Evolutionary conservation across 1,140 invertebrate species (phyloP).

Genomic region (Gryon sp.): DNA sequence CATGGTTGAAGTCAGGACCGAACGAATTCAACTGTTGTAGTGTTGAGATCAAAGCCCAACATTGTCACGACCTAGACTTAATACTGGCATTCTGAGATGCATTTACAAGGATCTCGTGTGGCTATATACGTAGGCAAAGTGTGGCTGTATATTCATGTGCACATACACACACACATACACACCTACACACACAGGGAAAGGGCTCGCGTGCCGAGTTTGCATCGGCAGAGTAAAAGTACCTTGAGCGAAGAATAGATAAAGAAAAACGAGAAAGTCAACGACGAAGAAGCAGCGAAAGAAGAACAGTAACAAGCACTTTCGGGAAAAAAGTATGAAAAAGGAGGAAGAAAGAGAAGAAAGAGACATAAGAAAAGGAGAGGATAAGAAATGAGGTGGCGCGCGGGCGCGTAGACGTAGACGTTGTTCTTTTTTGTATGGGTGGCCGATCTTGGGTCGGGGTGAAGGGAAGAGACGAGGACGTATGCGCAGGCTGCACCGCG

Average conservation of each 20-base stretch:
- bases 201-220: conserved; percentile 23
- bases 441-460: conserved; percentile 32
- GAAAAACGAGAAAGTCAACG: not conserved
- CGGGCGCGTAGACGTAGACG: conserved; percentile 1
- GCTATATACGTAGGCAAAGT: conserved; percentile 18
- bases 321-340: not conserved
- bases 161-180: conserved; percentile 18
- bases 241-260: not conserved
- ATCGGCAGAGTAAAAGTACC: too few relatives aligned
- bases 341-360: conserved; percentile 25
- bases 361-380: not conserved
- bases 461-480: not conserved
- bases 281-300: not conserved
- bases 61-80: conserved; percentile 21
- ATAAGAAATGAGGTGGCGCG: conserved; percentile 18
- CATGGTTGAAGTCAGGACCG: too few relatives aligned
- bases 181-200: too few relatives aligned
- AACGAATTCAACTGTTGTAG: not conserved
- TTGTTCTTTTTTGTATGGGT: conserved; percentile 35
- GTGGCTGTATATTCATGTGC: conserved; percentile 5
- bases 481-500: conserved; percentile 76
- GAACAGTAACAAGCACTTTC: not conserved
- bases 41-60: conserved; percentile 13
- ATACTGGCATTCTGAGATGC: conserved; percentile 16
- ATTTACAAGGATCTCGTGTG: conserved; percentile 17